Evolutionary conservation across 1,140 invertebrate genomes (phyloP).

Genomic region (Drosophila insularis): DNA sequence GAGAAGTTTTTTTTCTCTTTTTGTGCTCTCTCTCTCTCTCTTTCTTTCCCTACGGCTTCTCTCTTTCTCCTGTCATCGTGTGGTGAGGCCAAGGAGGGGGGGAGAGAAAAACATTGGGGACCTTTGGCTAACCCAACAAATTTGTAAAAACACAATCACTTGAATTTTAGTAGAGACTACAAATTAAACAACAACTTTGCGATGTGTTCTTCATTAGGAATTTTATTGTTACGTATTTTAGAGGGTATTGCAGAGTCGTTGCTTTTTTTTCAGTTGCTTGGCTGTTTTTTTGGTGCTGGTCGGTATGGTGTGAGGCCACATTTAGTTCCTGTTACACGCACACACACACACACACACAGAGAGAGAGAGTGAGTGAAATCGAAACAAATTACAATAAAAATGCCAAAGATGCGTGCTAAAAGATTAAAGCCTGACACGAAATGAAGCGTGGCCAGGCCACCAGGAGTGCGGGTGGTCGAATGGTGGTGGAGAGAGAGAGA

Average conservation of each 20-base stretch:
- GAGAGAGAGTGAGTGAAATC: constrained; percentile 50
- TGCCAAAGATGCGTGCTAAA: constrained; percentile 78
- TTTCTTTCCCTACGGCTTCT: too few species aligned
- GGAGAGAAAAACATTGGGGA: background rate
- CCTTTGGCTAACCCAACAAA: constrained; percentile 5
- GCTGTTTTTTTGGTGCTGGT: constrained; percentile 18
- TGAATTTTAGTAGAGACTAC: background rate
- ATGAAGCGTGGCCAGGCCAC: constrained; percentile 56
- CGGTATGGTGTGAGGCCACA: background rate
- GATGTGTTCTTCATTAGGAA: background rate
- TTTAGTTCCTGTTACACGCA: constrained; percentile 1
- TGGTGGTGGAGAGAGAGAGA: constrained; percentile 13
- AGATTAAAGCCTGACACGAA: constrained; percentile 78
- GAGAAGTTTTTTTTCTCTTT: constrained; percentile 9
- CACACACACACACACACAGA: constrained; percentile 31
- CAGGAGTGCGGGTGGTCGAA: background rate
- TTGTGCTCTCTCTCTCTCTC: background rate
- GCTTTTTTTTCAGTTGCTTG: background rate
- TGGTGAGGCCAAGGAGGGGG: background rate
- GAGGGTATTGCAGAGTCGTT: background rate
- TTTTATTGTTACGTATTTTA: background rate
- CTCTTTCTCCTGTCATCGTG: background rate
- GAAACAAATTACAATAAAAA: constrained; percentile 81
- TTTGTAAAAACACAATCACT: background rate
- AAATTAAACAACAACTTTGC: background rate